Conservation (phyloP, 2,797 vertebrate species). For the Anabas testudineus region DNA sequence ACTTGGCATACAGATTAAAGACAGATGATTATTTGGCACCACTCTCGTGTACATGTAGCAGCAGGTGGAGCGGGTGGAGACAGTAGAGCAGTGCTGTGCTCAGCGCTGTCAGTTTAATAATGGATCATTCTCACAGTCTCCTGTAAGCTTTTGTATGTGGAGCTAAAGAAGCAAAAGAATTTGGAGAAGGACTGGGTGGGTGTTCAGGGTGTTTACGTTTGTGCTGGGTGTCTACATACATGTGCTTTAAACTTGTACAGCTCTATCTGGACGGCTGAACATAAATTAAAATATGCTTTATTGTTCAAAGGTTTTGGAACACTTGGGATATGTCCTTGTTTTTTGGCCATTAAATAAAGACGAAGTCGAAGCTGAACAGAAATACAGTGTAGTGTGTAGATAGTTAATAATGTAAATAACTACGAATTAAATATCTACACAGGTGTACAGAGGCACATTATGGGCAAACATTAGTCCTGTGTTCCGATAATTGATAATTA, state of each 20-base stretch:
- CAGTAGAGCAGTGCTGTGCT: constrained; percentile 14
- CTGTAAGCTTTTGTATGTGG: constrained; percentile 72
- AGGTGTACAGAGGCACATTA: too few species aligned
- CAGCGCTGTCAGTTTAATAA: constrained; percentile 66
- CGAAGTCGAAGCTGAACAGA: too few species aligned
- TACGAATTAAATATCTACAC: too few species aligned
- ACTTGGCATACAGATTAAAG: constrained; percentile 32
- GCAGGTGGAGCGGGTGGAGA: constrained; percentile 20
- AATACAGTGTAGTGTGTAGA: too few species aligned
- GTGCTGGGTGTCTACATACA: constrained; percentile 16
- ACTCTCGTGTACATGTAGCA: constrained; percentile 17
- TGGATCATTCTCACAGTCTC: constrained; percentile 74
- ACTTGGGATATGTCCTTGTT: too few species aligned
- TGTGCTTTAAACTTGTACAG: neutral
- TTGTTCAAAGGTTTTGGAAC: too few species aligned
- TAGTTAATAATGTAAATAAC: too few species aligned
- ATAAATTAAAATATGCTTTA: neutral
- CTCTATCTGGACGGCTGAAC: neutral
- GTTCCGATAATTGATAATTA: too few species aligned
- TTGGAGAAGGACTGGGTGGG: constrained; percentile 12
- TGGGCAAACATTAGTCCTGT: too few species aligned
- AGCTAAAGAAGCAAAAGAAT: constrained; percentile 52
- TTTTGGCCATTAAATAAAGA: too few species aligned
- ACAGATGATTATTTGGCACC: neutral
- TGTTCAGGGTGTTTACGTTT: constrained; percentile 30